Conservation (phyloP, 2,797 vertebrate genomes). For the Falco columbarius region DNA sequence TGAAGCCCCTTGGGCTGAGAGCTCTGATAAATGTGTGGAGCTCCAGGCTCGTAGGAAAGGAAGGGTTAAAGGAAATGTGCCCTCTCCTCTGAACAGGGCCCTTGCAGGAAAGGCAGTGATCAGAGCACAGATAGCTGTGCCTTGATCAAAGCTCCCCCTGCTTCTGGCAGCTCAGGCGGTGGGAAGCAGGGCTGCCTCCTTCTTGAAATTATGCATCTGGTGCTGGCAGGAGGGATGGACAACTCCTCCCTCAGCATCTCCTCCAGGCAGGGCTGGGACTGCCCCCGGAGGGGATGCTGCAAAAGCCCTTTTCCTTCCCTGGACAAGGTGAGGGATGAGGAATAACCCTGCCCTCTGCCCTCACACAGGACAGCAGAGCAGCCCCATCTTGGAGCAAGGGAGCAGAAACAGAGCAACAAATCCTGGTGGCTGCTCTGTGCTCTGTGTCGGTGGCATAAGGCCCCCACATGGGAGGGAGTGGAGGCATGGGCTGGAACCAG, state of each 20-base stretch:
- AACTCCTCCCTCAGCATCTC: background rate
- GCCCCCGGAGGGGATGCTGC: background rate
- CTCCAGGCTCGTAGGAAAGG: background rate
- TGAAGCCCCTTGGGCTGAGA: background rate
- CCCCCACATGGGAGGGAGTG: background rate
- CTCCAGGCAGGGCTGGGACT: background rate
- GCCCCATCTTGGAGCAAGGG: background rate
- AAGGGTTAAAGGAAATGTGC: conserved; percentile 13
- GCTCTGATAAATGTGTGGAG: background rate
- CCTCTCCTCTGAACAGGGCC: background rate
- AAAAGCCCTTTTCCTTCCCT: background rate
- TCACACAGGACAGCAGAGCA: background rate
- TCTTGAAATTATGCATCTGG: conserved; percentile 8
- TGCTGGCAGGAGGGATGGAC: background rate
- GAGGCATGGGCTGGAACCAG: background rate
- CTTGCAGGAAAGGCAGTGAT: background rate
- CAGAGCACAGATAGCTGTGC: background rate
- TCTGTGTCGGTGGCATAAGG: background rate
- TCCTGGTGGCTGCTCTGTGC: background rate
- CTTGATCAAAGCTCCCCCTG: conserved; percentile 23
- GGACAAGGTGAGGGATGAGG: background rate
- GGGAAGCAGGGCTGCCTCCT: background rate
- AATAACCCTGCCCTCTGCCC: background rate
- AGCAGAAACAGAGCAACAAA: background rate
- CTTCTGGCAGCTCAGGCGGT: background rate